phyloP scores from a whole-genome alignment of 1,140 invertebrate genomes.

The Teleogryllus occipitalis region DNA sequence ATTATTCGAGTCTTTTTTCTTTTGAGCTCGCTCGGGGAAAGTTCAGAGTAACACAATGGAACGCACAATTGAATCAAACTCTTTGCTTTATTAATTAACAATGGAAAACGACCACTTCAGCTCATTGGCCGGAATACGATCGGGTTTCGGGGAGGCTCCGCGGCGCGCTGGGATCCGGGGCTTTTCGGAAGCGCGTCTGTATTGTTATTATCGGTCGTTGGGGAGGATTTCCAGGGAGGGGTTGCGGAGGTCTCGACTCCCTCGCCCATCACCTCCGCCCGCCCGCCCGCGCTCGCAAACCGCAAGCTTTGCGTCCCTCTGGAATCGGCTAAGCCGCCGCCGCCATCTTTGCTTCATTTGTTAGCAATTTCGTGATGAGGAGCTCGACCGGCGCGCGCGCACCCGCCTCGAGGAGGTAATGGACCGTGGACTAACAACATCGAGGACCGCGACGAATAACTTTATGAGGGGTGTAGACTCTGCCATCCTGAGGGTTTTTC shows the following conservation, averaged over 20 bases:
- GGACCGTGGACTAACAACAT: not conserved
- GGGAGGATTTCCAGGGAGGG: not conserved
- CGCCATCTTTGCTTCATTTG: not conserved
- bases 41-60: not conserved
- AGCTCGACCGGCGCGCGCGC: not conserved
- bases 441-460: not conserved
- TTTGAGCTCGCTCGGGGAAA: not conserved
- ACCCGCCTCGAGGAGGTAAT: not conserved
- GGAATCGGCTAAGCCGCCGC: not conserved
- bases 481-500: too few species aligned
- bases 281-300: too few species aligned
- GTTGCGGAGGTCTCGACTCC: not conserved
- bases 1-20: constrained; percentile 2
- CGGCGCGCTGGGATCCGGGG: not conserved
- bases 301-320: too few species aligned
- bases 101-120: not conserved
- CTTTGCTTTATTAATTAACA: constrained; percentile 6
- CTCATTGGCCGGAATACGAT: not conserved
- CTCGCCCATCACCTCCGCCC: not conserved
- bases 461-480: not conserved
- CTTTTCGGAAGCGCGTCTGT: not conserved
- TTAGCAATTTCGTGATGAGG: not conserved
- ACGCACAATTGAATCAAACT: constrained; percentile 4
- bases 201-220: not conserved
- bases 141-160: not conserved